Evolutionary conservation across 2,113 vertebrate species (phyloP), one percentile per base, ranked within the genome.

Genomic region (Platichthys flesus): DNA sequence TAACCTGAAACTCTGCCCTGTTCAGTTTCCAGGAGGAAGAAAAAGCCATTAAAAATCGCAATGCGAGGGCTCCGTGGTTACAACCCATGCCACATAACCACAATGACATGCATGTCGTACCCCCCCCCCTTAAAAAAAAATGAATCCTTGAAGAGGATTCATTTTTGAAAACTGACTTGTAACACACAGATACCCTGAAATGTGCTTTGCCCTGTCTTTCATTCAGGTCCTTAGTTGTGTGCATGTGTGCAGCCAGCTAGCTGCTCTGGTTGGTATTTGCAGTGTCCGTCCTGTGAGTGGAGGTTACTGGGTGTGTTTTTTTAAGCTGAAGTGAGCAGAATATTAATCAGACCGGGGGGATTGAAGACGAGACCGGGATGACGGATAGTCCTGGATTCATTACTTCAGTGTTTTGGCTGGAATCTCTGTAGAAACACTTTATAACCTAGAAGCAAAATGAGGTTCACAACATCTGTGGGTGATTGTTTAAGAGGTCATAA

Each of bases 311-410:
- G 70, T 74, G 51, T 63, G 57, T 61, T 72, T 51, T 10, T 42
- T 67, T 21, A 73, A 73, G 64, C 28, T 60, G 63, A 67, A 69
- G 60, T 77, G 79, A 86, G 73, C 31, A 59, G 79, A 86, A 84
- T 79, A 69, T 74, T 68, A 79, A 79, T 76, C 10, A 40, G 8
- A 35, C 16, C 55, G 59, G 45, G 31, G 15, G 20, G 40, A 47
- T n/a, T 52, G 37, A 20, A 80, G 55, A 65, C 23, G 21, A 72
- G 79, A 56, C 31, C 37, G 28, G 73, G 47, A 74, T 42, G 61
- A 58, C 9, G 0, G 63, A 73, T 21, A 31, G 47, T 23, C 35
- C 45, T 26, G 58, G 54, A 70, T 61, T 83, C 37, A 67, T 67
- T 56, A 58, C 26, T 61, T 77, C 35, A 24, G 0, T 65, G 37